phyloP scores from a whole-genome alignment of 2,888 invertebrate genomes.

The Agrotis ipsilon region DNA sequence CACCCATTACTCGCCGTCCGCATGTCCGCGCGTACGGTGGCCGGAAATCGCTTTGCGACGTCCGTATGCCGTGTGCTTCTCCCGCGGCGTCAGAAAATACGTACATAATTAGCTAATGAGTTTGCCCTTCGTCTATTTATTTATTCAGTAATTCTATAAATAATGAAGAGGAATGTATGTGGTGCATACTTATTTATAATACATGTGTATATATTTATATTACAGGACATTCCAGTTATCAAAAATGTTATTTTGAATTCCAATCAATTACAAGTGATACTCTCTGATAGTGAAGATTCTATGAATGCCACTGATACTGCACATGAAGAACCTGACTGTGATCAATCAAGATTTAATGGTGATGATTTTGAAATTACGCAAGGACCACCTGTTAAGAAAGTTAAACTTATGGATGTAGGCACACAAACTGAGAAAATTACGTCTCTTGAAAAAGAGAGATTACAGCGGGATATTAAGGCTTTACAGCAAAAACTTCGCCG shows the following conservation, averaged over 20 bases:
- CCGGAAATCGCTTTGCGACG: too few relatives aligned
- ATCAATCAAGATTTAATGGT: background rate
- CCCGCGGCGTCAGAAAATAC: too few relatives aligned
- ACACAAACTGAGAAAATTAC: background rate
- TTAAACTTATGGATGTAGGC: background rate
- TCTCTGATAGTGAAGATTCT: constrained; percentile 6
- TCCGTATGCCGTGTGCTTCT: too few relatives aligned
- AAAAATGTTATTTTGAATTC: background rate
- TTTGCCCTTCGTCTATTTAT: too few relatives aligned
- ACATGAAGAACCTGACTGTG: background rate
- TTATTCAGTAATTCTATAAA: too few relatives aligned
- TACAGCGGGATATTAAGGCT: background rate
- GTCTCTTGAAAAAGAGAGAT: constrained; percentile 4
- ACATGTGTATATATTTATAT: background rate
- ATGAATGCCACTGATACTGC: background rate
- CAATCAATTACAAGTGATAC: constrained; percentile 2
- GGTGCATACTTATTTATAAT: background rate
- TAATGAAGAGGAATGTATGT: too few relatives aligned
- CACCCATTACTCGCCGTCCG: too few relatives aligned
- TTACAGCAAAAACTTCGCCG: constrained; percentile 11
- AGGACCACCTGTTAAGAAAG: background rate
- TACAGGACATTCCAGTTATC: constrained; percentile 1
- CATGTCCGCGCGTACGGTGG: too few relatives aligned
- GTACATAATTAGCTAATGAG: too few relatives aligned
- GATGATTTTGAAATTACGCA: background rate